These are phyloP conservation scores for Baryphthengus martii DNA, from an alignment of 2,113 vertebrate species.

Conservation along the genomic window DNA sequence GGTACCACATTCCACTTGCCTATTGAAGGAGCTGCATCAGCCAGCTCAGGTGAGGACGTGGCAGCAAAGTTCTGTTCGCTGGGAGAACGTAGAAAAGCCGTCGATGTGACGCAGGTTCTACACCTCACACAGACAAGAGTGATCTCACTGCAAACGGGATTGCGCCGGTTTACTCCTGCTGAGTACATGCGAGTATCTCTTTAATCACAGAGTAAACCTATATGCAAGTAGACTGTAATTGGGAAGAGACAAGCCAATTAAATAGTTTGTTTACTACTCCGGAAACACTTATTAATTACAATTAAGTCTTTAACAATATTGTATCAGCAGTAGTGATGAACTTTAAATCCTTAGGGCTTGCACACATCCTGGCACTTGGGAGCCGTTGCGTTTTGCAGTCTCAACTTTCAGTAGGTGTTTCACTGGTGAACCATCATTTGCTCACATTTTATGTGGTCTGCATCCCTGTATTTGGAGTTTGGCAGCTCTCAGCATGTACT, in stretches of 20 bases:
- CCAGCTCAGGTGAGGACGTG: neutral
- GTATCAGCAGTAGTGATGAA: neutral
- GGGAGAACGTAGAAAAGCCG: neutral
- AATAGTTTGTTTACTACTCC: neutral
- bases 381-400: neutral
- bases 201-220: neutral
- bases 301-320: neutral
- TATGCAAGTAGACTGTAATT: neutral
- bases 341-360: neutral
- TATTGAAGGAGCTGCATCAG: neutral
- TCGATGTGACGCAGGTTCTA: neutral
- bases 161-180: neutral
- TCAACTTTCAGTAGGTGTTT: neutral
- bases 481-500: neutral
- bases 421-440: neutral
- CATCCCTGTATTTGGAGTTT: neutral
- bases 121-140: neutral
- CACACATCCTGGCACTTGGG: neutral
- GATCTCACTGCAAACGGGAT: neutral
- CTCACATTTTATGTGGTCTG: neutral
- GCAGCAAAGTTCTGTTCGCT: neutral
- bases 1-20: neutral
- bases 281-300: constrained; percentile 17
- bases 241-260: constrained; percentile 3
- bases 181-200: neutral